Percentiles rank a stretch among this genome's conserved stretches.
These are phyloP conservation scores for Sebastolobus alascanus DNA, from an alignment of 2,797 vertebrate species.

Conservation along the genomic window DNA sequence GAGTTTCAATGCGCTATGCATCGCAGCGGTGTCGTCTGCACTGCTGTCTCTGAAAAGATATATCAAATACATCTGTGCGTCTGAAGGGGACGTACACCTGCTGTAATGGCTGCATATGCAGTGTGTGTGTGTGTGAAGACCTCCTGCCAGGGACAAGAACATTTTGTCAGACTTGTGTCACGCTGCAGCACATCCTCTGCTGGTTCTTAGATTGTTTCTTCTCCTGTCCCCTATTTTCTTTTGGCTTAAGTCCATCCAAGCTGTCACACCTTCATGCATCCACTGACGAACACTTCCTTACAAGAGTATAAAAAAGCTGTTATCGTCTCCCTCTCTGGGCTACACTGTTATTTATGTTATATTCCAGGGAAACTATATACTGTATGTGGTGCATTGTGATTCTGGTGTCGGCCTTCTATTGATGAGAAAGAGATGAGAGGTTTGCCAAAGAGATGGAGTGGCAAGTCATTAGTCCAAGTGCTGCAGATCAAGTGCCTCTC, in stretches of 20 bases:
- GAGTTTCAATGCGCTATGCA: slow-evolving; percentile 16
- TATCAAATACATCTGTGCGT: slow-evolving; percentile 16
- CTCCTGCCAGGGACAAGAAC: slow-evolving; percentile 33
- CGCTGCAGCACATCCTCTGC: slow-evolving; percentile 43
- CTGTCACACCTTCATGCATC: slow-evolving; percentile 40
- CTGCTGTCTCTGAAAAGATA: slow-evolving; percentile 1
- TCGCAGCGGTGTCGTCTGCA: slow-evolving; percentile 9
- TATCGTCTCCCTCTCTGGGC: slow-evolving; percentile 23
- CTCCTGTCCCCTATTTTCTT: slow-evolving; percentile 23
- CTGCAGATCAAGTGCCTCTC: slow-evolving; percentile 58
- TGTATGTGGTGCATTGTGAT: slow-evolving; percentile 27
- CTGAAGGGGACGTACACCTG: slow-evolving; percentile 19
- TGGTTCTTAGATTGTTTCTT: slow-evolving; percentile 46
- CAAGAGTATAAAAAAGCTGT: slow-evolving; percentile 26
- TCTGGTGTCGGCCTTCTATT: slow-evolving; percentile 13
- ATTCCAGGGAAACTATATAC: slow-evolving; percentile 19
- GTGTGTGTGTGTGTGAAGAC: slow-evolving; percentile 30
- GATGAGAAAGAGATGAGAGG: slow-evolving; percentile 41
- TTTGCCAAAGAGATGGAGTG: slow-evolving; percentile 43
- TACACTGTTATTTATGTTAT: slow-evolving; percentile 27
- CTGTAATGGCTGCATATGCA: slow-evolving; percentile 16
- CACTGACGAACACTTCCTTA: slow-evolving; percentile 33
- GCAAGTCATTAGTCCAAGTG: slow-evolving; percentile 58
- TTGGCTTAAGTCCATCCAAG: slow-evolving; percentile 29
- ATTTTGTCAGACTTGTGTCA: slow-evolving; percentile 40